Evolutionary conservation across 1,140 invertebrate species (phyloP), one percentile per base, ranked within the genome.

Genomic region (Zaprionus davidi): DNA sequence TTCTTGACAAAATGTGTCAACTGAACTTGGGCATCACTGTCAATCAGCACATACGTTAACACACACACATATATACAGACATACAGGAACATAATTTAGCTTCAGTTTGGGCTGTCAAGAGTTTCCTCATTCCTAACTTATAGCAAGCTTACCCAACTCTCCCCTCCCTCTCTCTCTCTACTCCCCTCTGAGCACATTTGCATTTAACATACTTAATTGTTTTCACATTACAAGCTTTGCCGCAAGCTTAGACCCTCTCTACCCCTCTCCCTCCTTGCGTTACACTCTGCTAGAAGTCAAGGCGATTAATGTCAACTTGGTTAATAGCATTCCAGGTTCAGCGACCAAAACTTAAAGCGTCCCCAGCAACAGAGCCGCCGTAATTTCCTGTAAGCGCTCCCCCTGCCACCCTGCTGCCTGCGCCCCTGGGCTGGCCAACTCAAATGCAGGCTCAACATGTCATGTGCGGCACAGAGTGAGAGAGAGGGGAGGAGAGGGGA

Each of bases 271-370:
- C 3, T 3, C 0, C 17, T n/a, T 53, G 46, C 17, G 28, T 34
- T 36, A n/a, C 26, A 11, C 62, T 26, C 36, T 60, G 44, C 49
- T 67, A 62, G 38, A 90, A 90, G 85, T 90, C 86, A 90, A 66
- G 79, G 75, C 85, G 86, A 90, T 90, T 90, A 90, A 90, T 90
- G 85, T 90, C 85, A 90, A 90, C 79, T 90, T 82, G 79, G 86
- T 90, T 90, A 90, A 90, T 90, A 86, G 82, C 85, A 85, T 88
- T 90, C 78, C 85, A 79, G 78, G 81, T 76, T 78, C 56, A 57
- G 73, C 70, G 65, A 53, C 71, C 60, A 66, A 76, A 88, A 81
- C 81, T 90, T 90, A 76, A 87, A 88, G 84, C 71, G 24, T 34
- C 53, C 51, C 59, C 64, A 28, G 64, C 67, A 46, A 28, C 71